Evolutionary conservation across 2,797 vertebrate species (phyloP).

Genomic region (Clarias platycephalus): DNA sequence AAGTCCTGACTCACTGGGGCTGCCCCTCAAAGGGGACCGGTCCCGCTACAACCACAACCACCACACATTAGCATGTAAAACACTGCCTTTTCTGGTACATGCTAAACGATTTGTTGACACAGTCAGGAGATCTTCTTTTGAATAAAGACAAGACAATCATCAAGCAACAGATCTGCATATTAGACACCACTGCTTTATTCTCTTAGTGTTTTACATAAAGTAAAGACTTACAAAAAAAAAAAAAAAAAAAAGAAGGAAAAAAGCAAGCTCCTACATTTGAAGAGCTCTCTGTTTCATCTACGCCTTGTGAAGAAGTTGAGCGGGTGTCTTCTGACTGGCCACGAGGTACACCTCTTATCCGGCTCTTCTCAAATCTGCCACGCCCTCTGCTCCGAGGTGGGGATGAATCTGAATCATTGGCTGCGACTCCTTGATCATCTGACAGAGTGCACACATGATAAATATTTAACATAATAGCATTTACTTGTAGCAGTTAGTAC

Average conservation of each 20-base stretch:
- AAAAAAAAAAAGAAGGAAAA: background rate
- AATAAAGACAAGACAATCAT: background rate
- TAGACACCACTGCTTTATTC: background rate
- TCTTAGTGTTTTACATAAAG: background rate
- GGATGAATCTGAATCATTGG: slow-evolving; percentile 88
- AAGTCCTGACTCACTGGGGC: slow-evolving; percentile 88
- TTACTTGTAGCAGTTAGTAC: no score
- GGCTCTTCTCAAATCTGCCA: slow-evolving; percentile 88
- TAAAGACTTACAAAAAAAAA: background rate
- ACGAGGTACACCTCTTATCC: slow-evolving; percentile 83
- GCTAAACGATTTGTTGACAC: background rate
- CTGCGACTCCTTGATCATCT: slow-evolving; percentile 87
- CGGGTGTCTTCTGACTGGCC: slow-evolving; percentile 89
- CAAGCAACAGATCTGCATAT: background rate
- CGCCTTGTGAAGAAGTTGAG: slow-evolving; percentile 91
- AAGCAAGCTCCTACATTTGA: slow-evolving; percentile 84
- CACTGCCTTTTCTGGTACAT: background rate
- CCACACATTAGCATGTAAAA: slow-evolving; percentile 6
- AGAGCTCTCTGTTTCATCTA: slow-evolving; percentile 92
- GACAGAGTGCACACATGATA: slow-evolving; percentile 15
- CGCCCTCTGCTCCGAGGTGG: slow-evolving; percentile 88
- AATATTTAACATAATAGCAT: background rate
- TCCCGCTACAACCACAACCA: slow-evolving; percentile 80
- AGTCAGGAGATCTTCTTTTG: background rate
- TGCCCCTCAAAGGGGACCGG: slow-evolving; percentile 91